These are phyloP conservation scores for Temnothorax curvispinosus DNA, from an alignment of 1,140 invertebrate species.

Conservation along the genomic window DNA sequence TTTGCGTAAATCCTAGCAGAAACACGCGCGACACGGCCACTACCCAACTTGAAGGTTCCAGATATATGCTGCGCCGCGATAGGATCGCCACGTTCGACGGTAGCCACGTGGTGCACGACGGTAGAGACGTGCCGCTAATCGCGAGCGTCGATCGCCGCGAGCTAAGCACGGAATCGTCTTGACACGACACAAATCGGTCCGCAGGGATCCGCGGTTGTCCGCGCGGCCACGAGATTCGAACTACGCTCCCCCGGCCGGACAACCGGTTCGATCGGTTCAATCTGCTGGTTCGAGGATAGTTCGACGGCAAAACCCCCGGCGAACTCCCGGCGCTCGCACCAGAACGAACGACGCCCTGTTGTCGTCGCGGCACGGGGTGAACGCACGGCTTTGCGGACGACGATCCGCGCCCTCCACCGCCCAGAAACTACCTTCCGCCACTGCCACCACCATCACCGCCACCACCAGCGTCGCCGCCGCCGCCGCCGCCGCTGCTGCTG, in stretches of 20 bases:
- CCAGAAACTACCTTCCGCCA: conserved; percentile 75
- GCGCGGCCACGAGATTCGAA: not conserved
- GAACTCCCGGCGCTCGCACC: conserved; percentile 68
- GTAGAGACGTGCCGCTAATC: conserved; percentile 45
- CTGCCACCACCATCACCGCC: conserved; percentile 49
- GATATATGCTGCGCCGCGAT: conserved; percentile 40
- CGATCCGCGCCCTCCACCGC: conserved; percentile 76
- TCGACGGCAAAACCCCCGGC: conserved; percentile 49
- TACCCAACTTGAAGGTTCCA: not conserved
- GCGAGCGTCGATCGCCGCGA: conserved; percentile 12
- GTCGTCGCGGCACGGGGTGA: conserved; percentile 76
- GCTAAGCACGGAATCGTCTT: conserved; percentile 22
- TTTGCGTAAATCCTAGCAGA: not conserved
- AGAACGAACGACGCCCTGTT: conserved; percentile 77
- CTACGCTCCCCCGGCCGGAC: conserved; percentile 30
- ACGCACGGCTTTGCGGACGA: conserved; percentile 76
- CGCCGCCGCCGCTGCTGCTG: conserved; percentile 21
- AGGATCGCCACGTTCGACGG: conserved; percentile 58
- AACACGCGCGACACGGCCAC: conserved; percentile 3
- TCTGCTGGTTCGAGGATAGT: conserved; percentile 7
- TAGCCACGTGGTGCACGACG: conserved; percentile 27
- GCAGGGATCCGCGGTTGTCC: not conserved
- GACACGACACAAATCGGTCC: conserved; percentile 39
- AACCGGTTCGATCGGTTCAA: conserved; percentile 38
- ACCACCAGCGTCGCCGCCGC: not conserved